A percentile compares a stretch with the other conserved stretches of the same genome.
Conservation (phyloP, 2,888 invertebrate genomes). For the Pachydiplax longipennis region DNA sequence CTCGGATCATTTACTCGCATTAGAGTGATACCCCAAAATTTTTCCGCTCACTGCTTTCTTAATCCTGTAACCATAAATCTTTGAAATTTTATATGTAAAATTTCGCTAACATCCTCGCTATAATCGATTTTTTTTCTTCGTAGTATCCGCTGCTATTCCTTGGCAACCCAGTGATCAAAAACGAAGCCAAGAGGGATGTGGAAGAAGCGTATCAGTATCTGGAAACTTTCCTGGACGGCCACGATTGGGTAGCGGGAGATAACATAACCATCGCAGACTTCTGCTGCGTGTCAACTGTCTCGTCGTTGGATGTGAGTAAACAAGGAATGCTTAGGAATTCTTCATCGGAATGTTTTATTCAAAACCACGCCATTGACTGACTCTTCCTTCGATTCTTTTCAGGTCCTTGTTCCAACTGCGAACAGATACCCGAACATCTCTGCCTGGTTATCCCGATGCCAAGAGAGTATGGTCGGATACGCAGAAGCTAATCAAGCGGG, state of each 20-base stretch:
- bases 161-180: conserved; percentile 66
- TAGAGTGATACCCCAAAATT: too few relatives aligned
- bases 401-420: conserved; percentile 16
- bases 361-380: not conserved
- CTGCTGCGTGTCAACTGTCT: conserved; percentile 65
- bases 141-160: conserved; percentile 69
- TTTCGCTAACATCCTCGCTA: too few relatives aligned
- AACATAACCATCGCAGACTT: conserved; percentile 71
- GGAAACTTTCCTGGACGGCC: conserved; percentile 66
- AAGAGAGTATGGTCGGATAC: conserved; percentile 63
- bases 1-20: too few relatives aligned
- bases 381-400: not conserved
- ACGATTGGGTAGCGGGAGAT: conserved; percentile 69
- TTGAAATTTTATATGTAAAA: too few relatives aligned
- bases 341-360: not conserved
- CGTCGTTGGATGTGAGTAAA: conserved; percentile 64
- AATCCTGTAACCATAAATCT: too few relatives aligned
- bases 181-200: conserved; percentile 64
- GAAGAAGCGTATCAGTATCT: conserved; percentile 68
- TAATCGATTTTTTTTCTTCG: conserved; percentile 51
- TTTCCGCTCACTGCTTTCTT: too few relatives aligned
- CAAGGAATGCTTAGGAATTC: conserved; percentile 47
- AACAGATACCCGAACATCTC: conserved; percentile 64
- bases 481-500: conserved; percentile 49
- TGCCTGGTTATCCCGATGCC: conserved; percentile 68